phyloP scores from a whole-genome alignment of 2,888 invertebrate genomes.

The Drosophila meridionalis region DNA sequence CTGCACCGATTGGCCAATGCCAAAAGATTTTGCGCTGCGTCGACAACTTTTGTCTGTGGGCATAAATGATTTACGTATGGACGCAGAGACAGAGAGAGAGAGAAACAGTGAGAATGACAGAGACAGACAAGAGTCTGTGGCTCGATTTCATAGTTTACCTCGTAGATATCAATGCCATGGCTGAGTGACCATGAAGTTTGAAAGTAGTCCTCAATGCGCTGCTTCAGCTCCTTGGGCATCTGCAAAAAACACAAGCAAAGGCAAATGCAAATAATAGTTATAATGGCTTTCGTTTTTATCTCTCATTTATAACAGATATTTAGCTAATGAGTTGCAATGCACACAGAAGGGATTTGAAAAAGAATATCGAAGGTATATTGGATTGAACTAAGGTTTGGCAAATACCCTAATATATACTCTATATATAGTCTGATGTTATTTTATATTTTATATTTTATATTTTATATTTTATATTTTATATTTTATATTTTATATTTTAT shows the following conservation, averaged over 20 bases:
- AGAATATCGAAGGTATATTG: not conserved
- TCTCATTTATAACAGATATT: slow-evolving; percentile 3
- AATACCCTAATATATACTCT: no score
- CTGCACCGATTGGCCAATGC: slow-evolving; percentile 16
- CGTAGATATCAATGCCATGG: slow-evolving; percentile 98
- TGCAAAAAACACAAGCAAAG: slow-evolving; percentile 49
- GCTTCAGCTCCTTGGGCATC: slow-evolving; percentile 97
- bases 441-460: no score
- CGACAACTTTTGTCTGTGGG: slow-evolving; percentile 56
- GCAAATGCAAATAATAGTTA: slow-evolving; percentile 37
- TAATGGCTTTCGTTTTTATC: not conserved
- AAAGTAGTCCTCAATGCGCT: slow-evolving; percentile 98
- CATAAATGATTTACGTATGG: slow-evolving; percentile 36
- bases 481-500: not conserved
- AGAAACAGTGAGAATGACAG: not conserved
- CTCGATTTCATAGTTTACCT: slow-evolving; percentile 87
- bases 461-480: no score
- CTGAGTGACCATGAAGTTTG: slow-evolving; percentile 99
- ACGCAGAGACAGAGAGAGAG: not conserved
- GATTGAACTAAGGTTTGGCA: not conserved
- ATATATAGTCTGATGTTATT: no score
- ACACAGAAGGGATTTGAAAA: no score
- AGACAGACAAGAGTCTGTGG: slow-evolving; percentile 47
- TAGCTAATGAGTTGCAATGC: slow-evolving; percentile 12
- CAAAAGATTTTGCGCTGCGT: slow-evolving; percentile 51